Evolutionary conservation across 2,113 vertebrate genomes (phyloP), one percentile per base, ranked within the genome.

Genomic region (Phyllopteryx taeniolatus): DNA sequence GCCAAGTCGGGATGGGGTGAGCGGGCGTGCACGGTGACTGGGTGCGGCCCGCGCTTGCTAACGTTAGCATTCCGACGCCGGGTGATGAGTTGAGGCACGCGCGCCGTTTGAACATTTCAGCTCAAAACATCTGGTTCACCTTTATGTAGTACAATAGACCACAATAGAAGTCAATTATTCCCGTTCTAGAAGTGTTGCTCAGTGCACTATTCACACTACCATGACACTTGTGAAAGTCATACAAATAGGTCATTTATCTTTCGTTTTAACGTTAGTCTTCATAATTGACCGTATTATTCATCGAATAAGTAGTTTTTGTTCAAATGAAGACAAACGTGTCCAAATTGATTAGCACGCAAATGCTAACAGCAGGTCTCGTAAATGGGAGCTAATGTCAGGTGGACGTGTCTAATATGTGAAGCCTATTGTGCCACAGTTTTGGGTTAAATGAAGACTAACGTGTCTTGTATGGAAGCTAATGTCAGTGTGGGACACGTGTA

Each of bases 1-100:
- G 31, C 6, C 31, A 84, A 83, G 88, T 80, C 91, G 90, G 95
- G 93, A 90, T 92, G 88, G 35, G 93, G 90, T 92, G 88, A 85
- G 78, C 89, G 74, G 93, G 93, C 86, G 82, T 61, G 11, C 79
- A 87, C 93, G 95, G 93, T 85, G 83, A 92, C 86, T 62, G 87
- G 93, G 92, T 90, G 85, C 75, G 77, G 15, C 0, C 11, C 73
- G 79, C 66, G 27, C 27, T 27, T 27, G 59, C 31, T 61, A 61
- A 61, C 15, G 6, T 61, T 61, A 61, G 59, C 59, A 35, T 61
- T 61, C 59, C 59, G 14, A 35, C 31, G 15, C 14, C 59, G 35
- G 59, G 14, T 19, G 15, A 61, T 17, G 31, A 8, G 59, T 61
- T 17, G 14, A 35, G 59, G 33, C 59, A 61, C 8, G 59, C 31